Conservation (phyloP, 2,888 invertebrate species). For the Protonemura montana region DNA sequence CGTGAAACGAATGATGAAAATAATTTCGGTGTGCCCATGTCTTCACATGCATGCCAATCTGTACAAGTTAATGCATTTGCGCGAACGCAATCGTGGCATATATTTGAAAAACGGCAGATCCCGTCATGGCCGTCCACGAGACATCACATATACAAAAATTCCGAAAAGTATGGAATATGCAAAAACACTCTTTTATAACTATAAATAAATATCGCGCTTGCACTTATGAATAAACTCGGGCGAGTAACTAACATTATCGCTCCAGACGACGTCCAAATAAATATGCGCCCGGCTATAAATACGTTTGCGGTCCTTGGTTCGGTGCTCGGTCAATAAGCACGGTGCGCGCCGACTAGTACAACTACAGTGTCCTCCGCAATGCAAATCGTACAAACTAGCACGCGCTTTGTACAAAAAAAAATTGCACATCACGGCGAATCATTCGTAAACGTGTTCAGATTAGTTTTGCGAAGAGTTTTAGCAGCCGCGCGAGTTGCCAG, state of each 20-base stretch:
- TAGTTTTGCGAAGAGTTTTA: too few relatives aligned
- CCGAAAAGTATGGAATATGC: slow-evolving; percentile 1
- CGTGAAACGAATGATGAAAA: neutral
- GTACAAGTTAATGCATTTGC: neutral
- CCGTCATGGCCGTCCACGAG: neutral
- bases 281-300: slow-evolving; percentile 23
- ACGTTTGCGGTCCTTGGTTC: neutral
- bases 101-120: neutral
- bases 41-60: neutral
- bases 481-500: too few relatives aligned
- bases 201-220: neutral
- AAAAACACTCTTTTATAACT: slow-evolving; percentile 12
- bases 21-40: neutral
- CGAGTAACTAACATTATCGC: neutral
- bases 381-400: slow-evolving; percentile 8
- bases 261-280: slow-evolving; percentile 34
- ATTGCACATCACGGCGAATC: neutral
- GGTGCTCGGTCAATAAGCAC: neutral
- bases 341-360: neutral
- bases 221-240: slow-evolving; percentile 2
- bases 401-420: neutral
- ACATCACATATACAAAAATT: neutral
- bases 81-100: neutral
- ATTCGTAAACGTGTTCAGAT: neutral
- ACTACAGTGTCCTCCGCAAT: neutral